Conservation (phyloP, 2,797 vertebrate species). For the Leucoraja ocellata region DNA sequence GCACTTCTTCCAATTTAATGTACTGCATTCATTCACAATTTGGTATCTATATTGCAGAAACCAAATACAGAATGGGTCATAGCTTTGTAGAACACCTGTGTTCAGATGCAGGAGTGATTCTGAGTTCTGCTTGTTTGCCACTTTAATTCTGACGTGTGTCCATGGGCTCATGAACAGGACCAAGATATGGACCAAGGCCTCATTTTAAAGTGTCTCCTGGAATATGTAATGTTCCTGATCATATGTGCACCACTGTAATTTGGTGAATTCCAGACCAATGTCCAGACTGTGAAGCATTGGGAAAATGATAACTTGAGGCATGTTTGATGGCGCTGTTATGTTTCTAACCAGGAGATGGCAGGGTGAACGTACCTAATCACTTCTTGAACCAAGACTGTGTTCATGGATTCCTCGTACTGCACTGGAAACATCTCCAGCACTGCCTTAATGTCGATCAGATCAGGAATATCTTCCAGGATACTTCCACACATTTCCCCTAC, state of each 20-base stretch:
- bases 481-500: constrained; percentile 67
- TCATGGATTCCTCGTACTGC: constrained; percentile 85
- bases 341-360: background rate
- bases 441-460: constrained; percentile 56
- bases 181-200: background rate
- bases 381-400: constrained; percentile 81
- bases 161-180: too few species aligned
- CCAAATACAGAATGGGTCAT: too few species aligned
- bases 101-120: too few species aligned
- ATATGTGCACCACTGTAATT: background rate
- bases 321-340: background rate
- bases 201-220: background rate
- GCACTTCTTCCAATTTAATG: too few species aligned
- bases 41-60: too few species aligned
- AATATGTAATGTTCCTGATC: background rate
- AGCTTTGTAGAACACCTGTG: too few species aligned
- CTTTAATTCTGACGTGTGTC: too few species aligned
- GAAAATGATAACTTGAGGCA: background rate
- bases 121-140: too few species aligned
- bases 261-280: background rate
- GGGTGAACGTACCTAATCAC: constrained; percentile 69
- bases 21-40: too few species aligned
- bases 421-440: constrained; percentile 72
- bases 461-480: constrained; percentile 67
- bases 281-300: background rate